Percentiles rank a stretch among this genome's conserved stretches.
These are phyloP conservation scores for Rhogogaster chlorosoma DNA, from an alignment of 2,888 invertebrate species.

Conservation along the genomic window DNA sequence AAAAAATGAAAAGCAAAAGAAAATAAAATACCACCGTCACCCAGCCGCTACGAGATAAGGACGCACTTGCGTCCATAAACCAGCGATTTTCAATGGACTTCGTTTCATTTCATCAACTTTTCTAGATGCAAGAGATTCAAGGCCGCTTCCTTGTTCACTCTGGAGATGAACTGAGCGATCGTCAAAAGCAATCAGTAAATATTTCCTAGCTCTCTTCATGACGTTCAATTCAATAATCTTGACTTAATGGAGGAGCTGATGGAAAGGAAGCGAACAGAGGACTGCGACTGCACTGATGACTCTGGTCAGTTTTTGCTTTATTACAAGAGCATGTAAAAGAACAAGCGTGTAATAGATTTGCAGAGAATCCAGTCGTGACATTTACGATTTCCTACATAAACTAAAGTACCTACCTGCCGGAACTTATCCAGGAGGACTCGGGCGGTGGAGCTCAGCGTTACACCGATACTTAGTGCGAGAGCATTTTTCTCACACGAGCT, in stretches of 20 bases:
- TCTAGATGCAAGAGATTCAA: neutral
- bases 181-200: neutral
- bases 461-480: neutral
- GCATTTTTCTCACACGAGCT: neutral
- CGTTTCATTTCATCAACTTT: neutral
- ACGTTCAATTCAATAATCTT: neutral
- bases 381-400: slow-evolving; percentile 24
- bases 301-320: neutral
- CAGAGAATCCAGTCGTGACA: neutral
- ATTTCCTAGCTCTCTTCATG: neutral
- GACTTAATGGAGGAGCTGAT: neutral
- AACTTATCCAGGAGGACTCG: neutral
- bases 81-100: slow-evolving; percentile 21
- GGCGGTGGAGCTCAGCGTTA: neutral
- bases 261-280: neutral
- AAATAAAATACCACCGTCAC: neutral
- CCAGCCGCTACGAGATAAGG: neutral
- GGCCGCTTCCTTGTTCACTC: neutral
- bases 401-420: neutral
- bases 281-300: neutral
- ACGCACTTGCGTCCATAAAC: neutral
- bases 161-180: neutral
- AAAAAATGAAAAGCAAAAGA: neutral
- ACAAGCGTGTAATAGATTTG: slow-evolving; percentile 2
- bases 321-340: neutral